phyloP scores from a whole-genome alignment of 2,888 invertebrate genomes.

The Tachina lurida region DNA sequence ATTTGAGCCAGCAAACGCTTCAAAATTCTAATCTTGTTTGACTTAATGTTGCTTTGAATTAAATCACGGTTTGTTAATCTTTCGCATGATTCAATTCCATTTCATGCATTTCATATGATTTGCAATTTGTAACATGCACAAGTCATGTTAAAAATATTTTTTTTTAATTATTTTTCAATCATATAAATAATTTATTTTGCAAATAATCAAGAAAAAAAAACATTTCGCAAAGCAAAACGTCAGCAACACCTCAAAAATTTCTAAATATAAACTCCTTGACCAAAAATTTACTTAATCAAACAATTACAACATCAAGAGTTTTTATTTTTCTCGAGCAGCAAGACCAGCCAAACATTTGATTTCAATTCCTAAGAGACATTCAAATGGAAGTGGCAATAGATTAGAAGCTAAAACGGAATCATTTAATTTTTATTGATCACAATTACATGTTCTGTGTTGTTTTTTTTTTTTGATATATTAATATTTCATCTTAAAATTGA shows the following conservation, averaged over 20 bases:
- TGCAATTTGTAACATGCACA: constrained; percentile 39
- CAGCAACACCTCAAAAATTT: constrained; percentile 3
- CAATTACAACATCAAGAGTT: not conserved
- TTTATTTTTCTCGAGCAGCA: not conserved
- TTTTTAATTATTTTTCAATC: not conserved
- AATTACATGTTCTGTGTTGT: not conserved
- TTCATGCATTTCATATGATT: constrained; percentile 34
- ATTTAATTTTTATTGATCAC: constrained; percentile 52
- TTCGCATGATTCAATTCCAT: constrained; percentile 37
- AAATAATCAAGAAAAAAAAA: not conserved
- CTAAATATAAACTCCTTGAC: constrained; percentile 15
- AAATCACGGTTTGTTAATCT: constrained; percentile 30
- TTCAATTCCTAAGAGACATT: constrained; percentile 20
- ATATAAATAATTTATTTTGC: not conserved
- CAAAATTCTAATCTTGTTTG: constrained; percentile 42
- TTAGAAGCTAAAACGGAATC: constrained; percentile 19
- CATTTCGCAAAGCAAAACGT: not conserved
- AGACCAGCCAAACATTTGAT: not conserved
- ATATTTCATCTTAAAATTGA: constrained; percentile 28
- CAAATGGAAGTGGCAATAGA: constrained; percentile 5
- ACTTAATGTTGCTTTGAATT: constrained; percentile 37
- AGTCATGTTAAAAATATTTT: constrained; percentile 53
- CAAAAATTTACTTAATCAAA: constrained; percentile 28
- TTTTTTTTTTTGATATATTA: constrained; percentile 11
- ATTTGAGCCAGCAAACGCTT: constrained; percentile 1